phyloP scores from a whole-genome alignment of 2,888 invertebrate species.

The Glaucopsyche alexis region DNA sequence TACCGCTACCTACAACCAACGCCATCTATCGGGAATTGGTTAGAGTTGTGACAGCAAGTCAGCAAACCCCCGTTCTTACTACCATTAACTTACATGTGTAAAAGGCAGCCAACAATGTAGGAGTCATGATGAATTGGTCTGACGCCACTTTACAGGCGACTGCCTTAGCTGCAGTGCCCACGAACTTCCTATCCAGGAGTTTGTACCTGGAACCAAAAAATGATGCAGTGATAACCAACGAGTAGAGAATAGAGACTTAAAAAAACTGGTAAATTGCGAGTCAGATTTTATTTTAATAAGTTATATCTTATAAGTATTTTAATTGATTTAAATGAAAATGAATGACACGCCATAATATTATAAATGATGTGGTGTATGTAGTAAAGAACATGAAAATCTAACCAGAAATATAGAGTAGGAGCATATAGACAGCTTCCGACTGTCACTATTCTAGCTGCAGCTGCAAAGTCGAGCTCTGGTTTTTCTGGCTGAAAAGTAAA shows the following conservation, averaged over 20 bases:
- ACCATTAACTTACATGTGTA: constrained; percentile 81
- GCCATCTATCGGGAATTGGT: background rate
- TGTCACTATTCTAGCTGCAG: constrained; percentile 55
- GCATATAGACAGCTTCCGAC: constrained; percentile 65
- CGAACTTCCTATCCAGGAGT: constrained; percentile 85
- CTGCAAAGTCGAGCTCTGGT: constrained; percentile 52
- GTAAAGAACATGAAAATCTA: constrained; percentile 35
- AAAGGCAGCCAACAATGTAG: constrained; percentile 84
- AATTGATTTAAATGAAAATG: no score
- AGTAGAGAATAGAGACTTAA: no score
- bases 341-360: no score
- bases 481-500: constrained; percentile 58
- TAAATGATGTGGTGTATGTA: background rate
- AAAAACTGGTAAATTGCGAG: no score
- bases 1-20: background rate
- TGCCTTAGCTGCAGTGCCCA: constrained; percentile 82
- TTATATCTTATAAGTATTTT: no score
- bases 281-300: no score
- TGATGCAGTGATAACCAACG: background rate
- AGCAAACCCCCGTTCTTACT: no score
- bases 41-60: no score
- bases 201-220: constrained; percentile 83
- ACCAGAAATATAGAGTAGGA: constrained; percentile 63
- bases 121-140: constrained; percentile 89
- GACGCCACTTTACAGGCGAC: constrained; percentile 84